These are phyloP conservation scores for Elysia chlorotica DNA, from an alignment of 1,140 invertebrate species.

Conservation along the genomic window DNA sequence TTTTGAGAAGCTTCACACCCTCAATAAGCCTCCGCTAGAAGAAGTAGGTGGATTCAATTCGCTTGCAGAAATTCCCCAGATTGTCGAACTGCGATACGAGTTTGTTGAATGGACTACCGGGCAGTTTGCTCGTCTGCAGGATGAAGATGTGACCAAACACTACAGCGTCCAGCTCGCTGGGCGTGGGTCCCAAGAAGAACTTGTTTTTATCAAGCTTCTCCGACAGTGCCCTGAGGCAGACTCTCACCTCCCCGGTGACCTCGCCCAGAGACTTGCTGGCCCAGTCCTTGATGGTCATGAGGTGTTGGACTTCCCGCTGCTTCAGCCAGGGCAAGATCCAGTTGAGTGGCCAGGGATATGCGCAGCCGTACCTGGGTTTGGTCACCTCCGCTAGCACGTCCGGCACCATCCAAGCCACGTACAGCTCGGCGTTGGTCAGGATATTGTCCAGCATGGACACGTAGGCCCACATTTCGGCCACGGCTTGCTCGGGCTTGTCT, in stretches of 20 bases:
- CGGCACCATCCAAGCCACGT: conserved; percentile 22
- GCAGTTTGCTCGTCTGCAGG: conserved; percentile 83
- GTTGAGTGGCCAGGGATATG: conserved; percentile 92
- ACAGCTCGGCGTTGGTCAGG: conserved; percentile 79
- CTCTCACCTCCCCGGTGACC: conserved; percentile 80
- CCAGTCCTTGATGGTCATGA: conserved; percentile 80
- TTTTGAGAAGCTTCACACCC: too few species aligned
- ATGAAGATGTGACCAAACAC: conserved; percentile 96
- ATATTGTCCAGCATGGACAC: conserved; percentile 88
- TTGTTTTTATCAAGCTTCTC: conserved; percentile 78
- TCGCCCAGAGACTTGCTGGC: conserved; percentile 77
- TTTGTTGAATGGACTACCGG: conserved; percentile 74
- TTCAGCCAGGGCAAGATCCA: conserved; percentile 82
- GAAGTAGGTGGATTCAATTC: conserved; percentile 76
- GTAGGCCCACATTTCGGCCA: conserved; percentile 94
- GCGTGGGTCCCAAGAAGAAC: conserved; percentile 73
- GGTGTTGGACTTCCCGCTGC: conserved; percentile 72
- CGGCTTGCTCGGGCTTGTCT: too few species aligned
- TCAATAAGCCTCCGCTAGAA: too few species aligned
- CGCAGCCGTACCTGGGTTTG: conserved; percentile 80
- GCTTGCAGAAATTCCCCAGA: conserved; percentile 76
- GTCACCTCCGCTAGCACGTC: conserved; percentile 68
- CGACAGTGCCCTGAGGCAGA: conserved; percentile 80
- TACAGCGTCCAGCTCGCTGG: conserved; percentile 93
- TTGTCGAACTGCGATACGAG: conserved; percentile 75